Evolutionary conservation across 2,888 invertebrate genomes (phyloP).

Genomic region (Tipula lateralis): DNA sequence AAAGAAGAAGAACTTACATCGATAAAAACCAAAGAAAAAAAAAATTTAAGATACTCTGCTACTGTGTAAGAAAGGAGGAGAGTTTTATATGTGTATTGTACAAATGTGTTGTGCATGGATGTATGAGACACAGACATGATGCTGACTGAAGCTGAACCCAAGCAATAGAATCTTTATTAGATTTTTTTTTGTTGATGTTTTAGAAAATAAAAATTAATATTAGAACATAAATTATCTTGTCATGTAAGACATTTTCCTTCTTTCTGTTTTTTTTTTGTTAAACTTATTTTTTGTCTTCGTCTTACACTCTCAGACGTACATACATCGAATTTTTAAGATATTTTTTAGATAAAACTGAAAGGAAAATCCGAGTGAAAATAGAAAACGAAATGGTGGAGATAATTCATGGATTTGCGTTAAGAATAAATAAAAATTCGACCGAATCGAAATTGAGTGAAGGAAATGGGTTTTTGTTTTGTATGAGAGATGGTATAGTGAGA

Average conservation of each 20-base stretch:
- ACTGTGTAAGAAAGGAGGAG: not conserved
- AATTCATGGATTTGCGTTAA: not conserved
- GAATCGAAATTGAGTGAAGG: not conserved
- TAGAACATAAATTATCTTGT: slow-evolving; percentile 24
- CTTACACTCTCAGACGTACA: not conserved
- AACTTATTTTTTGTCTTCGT: not conserved
- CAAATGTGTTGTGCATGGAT: not conserved
- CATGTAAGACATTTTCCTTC: slow-evolving; percentile 19
- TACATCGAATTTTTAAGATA: not conserved
- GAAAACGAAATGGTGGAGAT: not conserved
- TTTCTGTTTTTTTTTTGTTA: too few species aligned
- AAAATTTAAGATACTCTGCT: not conserved
- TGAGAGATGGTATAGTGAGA: not conserved
- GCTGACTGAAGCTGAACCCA: not conserved
- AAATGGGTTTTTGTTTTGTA: not conserved
- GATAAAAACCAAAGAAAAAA: not conserved
- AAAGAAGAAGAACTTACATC: not conserved
- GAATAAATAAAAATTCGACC: not conserved
- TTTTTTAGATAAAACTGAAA: not conserved
- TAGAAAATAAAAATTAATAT: slow-evolving; percentile 24
- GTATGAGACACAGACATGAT: not conserved
- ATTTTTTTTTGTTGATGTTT: slow-evolving; percentile 15
- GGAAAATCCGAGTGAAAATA: not conserved
- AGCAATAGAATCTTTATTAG: not conserved
- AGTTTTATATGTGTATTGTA: not conserved